A percentile compares a stretch with the other conserved stretches of the same genome.
phyloP scores from a whole-genome alignment of 2,888 invertebrate species.

The Abrostola triplasia region DNA sequence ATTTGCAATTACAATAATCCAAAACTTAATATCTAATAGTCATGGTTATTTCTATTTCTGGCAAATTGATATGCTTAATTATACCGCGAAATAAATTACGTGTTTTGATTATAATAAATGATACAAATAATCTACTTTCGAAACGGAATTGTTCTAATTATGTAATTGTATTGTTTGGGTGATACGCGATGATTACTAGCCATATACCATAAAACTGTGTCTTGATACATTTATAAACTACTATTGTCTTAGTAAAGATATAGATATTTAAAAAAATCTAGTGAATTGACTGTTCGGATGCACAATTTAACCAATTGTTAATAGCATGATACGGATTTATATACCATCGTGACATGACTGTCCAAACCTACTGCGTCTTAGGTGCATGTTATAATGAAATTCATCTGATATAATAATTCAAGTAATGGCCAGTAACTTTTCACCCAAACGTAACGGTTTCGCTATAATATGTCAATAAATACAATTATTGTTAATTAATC shows the following conservation, averaged over 20 bases:
- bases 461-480: slow-evolving; percentile 45
- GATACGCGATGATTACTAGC: slow-evolving; percentile 1
- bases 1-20: slow-evolving; percentile 40
- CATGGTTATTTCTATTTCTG: slow-evolving; percentile 74
- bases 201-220: too few species aligned
- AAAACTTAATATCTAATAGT: slow-evolving; percentile 66
- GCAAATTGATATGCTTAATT: slow-evolving; percentile 62
- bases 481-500: slow-evolving; percentile 47
- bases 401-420: too few species aligned
- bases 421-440: slow-evolving; percentile 13
- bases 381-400: too few species aligned
- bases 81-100: slow-evolving; percentile 52
- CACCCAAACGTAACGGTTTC: slow-evolving; percentile 29
- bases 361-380: too few species aligned
- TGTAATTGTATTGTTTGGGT: slow-evolving; percentile 11
- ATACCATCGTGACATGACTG: too few species aligned
- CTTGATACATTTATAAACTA: too few species aligned
- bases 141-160: slow-evolving; percentile 29
- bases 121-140: slow-evolving; percentile 38
- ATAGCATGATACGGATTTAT: too few species aligned
- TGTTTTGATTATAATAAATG: slow-evolving; percentile 35
- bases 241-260: too few species aligned
- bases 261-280: too few species aligned
- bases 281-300: too few species aligned
- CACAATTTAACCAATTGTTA: too few species aligned